Evolutionary conservation across 2,797 vertebrate species (phyloP).

Genomic region (Scarus forsteni): DNA sequence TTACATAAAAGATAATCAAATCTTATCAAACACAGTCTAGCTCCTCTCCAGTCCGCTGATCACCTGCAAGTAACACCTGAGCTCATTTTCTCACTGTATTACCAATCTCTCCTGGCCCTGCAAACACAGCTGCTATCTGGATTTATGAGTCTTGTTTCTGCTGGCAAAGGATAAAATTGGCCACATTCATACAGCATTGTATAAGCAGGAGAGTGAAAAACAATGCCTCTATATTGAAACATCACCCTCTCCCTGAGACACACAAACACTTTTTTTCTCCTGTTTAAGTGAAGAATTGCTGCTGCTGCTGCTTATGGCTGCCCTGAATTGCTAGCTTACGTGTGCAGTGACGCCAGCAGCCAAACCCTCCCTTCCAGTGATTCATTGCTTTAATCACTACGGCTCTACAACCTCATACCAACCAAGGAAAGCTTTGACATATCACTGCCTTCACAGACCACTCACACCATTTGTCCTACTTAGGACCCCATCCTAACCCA

Average conservation of each 20-base stretch:
- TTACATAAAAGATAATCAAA: conserved; percentile 4
- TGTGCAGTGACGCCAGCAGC: conserved; percentile 59
- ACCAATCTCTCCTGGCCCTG: conserved; percentile 21
- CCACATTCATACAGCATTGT: conserved; percentile 54
- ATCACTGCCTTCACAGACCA: conserved; percentile 61
- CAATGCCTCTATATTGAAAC: conserved; percentile 24
- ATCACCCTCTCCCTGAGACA: conserved; percentile 6
- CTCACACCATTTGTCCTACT: conserved; percentile 73
- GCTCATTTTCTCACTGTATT: conserved; percentile 31
- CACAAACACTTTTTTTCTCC: conserved; percentile 7
- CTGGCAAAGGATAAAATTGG: conserved; percentile 55
- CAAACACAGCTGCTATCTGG: conserved; percentile 27
- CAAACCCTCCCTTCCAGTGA: conserved; percentile 70
- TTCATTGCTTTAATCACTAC: conserved; percentile 83
- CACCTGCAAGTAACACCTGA: conserved; percentile 31
- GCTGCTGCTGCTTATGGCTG: conserved; percentile 10
- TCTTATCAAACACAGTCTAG: conserved; percentile 3
- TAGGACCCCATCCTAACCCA: conserved; percentile 56
- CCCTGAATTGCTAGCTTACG: conserved; percentile 33
- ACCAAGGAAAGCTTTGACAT: conserved; percentile 66
- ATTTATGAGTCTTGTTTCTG: conserved; percentile 54
- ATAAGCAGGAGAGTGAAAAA: conserved; percentile 40
- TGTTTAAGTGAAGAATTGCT: conserved; percentile 48
- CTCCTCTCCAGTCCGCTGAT: conserved; percentile 4
- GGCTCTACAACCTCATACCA: conserved; percentile 64